Evolutionary conservation across 2,888 invertebrate genomes (phyloP).

Genomic region (Prosopocoilus inquinatus): DNA sequence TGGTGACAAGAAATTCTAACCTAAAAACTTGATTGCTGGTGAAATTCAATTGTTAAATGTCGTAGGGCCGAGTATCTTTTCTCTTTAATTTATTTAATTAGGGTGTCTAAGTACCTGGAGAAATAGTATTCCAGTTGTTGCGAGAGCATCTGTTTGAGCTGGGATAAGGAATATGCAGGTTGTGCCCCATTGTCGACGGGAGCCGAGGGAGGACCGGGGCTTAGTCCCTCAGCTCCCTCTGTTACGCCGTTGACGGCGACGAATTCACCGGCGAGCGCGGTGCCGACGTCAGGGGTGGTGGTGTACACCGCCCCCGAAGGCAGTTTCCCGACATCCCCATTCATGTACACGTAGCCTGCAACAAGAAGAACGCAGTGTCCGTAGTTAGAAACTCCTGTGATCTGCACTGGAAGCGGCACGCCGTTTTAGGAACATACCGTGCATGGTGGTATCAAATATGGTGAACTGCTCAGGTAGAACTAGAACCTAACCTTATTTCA

Average conservation of each 20-base stretch:
- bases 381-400: not conserved
- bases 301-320: constrained; percentile 68
- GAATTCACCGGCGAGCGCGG: constrained; percentile 39
- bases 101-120: constrained; percentile 62
- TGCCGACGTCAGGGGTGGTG: constrained; percentile 66
- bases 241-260: constrained; percentile 47
- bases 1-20: too few species aligned
- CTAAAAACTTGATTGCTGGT: too few species aligned
- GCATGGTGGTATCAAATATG: constrained; percentile 46
- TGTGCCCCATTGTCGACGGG: constrained; percentile 52
- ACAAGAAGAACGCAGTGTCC: constrained; percentile 12
- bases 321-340: constrained; percentile 78
- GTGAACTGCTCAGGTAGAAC: constrained; percentile 42
- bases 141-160: constrained; percentile 75
- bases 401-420: not conserved
- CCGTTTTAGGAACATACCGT: constrained; percentile 40
- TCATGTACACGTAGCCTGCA: constrained; percentile 76
- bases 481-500: constrained; percentile 49
- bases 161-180: constrained; percentile 64
- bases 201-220: constrained; percentile 51
- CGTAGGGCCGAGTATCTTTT: too few species aligned
- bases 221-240: constrained; percentile 49
- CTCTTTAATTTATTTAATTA: too few species aligned
- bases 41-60: too few species aligned
- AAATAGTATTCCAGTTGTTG: constrained; percentile 87